phyloP scores from a whole-genome alignment of 2,888 invertebrate genomes.

The Phania funesta region DNA sequence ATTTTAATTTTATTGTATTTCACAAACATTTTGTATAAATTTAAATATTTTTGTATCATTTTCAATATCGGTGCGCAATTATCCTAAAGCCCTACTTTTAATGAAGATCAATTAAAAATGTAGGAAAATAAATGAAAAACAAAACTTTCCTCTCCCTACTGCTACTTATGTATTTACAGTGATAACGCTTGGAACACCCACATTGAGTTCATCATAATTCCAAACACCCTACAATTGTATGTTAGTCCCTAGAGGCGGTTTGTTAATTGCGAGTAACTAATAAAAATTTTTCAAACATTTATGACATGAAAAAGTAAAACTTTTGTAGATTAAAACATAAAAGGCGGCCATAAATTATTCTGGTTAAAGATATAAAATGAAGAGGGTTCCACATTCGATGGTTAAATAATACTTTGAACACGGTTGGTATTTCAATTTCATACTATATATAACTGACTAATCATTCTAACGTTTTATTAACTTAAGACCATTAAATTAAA shows the following conservation, averaged over 20 bases:
- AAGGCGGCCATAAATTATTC: too few relatives aligned
- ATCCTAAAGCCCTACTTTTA: constrained; percentile 41
- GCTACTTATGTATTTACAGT: constrained; percentile 16
- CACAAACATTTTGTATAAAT: neutral
- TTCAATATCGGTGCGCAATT: constrained; percentile 29
- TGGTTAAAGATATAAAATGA: too few relatives aligned
- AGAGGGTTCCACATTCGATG: too few relatives aligned
- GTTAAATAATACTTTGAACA: too few relatives aligned
- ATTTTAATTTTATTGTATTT: neutral
- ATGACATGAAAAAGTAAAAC: too few relatives aligned
- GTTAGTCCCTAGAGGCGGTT: neutral
- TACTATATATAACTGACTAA: too few relatives aligned
- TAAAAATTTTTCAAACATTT: too few relatives aligned
- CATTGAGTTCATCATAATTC: constrained; percentile 28
- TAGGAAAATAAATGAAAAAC: constrained; percentile 10
- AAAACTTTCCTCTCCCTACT: constrained; percentile 5
- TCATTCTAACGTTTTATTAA: too few relatives aligned
- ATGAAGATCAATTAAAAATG: constrained; percentile 55
- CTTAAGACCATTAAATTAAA: too few relatives aligned
- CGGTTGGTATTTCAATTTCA: too few relatives aligned
- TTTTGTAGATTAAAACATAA: too few relatives aligned
- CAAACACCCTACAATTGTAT: constrained; percentile 16
- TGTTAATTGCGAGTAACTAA: too few relatives aligned
- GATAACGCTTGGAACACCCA: constrained; percentile 47
- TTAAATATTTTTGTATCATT: neutral